A percentile compares a stretch with the other conserved stretches of the same genome.
These are phyloP conservation scores for Bergia sp. DNA, from an alignment of 92 coral and sea anemone species.

Conservation along the genomic window DNA sequence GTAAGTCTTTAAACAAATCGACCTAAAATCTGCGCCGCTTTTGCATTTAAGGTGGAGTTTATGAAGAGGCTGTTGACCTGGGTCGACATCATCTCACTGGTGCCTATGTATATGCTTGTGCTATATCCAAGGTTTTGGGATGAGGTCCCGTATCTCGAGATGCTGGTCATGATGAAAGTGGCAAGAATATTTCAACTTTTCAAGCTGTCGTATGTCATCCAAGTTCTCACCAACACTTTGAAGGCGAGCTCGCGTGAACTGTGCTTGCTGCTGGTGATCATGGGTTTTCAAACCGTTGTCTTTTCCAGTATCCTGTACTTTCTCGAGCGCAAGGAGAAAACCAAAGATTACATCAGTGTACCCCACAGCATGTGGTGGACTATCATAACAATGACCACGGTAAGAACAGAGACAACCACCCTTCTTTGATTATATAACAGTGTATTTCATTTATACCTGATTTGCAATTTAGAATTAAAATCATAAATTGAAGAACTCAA, in stretches of 20 bases:
- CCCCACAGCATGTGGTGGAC: constrained; percentile 99
- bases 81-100: constrained; percentile 85
- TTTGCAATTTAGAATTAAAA: no score
- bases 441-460: no score
- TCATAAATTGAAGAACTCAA: no score
- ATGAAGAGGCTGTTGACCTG: constrained; percentile 81
- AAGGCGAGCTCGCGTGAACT: constrained; percentile 91
- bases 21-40: background rate
- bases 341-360: constrained; percentile 79
- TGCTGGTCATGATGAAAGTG: constrained; percentile 88
- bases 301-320: constrained; percentile 92
- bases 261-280: constrained; percentile 80
- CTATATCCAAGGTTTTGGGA: constrained; percentile 51
- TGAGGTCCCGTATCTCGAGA: constrained; percentile 70
- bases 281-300: constrained; percentile 88
- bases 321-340: constrained; percentile 76
- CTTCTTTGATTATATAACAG: background rate
- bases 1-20: background rate
- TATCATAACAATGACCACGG: constrained; percentile 99
- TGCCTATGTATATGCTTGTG: constrained; percentile 76
- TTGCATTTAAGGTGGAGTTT: constrained; percentile 54
- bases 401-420: constrained; percentile 42
- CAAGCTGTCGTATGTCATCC: constrained; percentile 94
- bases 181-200: constrained; percentile 90
- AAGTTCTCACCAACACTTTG: constrained; percentile 91